Percentiles rank a stretch among this genome's conserved stretches.
Conservation (phyloP, 2,113 vertebrate species). For the Anseranas semipalmata region DNA sequence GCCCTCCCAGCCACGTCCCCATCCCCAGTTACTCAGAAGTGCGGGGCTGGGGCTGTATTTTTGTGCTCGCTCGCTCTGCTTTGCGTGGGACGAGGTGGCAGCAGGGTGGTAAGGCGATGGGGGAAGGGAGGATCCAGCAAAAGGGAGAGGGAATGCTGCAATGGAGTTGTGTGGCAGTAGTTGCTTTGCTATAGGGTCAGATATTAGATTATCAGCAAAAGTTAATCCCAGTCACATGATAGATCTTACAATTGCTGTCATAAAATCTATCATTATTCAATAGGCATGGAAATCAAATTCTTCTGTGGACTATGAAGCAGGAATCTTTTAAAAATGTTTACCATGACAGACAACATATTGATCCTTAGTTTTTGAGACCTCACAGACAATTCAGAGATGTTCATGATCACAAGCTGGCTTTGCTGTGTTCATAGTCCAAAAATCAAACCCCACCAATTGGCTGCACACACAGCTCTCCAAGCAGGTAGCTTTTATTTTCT, state of each 20-base stretch:
- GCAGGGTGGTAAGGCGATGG: neutral
- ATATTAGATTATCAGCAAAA: conserved; percentile 58
- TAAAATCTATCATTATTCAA: conserved; percentile 73
- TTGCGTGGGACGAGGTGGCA: neutral
- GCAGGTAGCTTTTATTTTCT: neutral
- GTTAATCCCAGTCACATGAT: conserved; percentile 18
- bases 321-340: conserved; percentile 50
- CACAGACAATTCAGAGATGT: neutral
- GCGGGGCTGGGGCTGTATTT: fast-evolving
- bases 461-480: neutral
- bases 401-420: neutral
- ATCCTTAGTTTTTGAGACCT: conserved; percentile 50
- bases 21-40: neutral
- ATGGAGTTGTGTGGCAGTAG: neutral
- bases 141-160: neutral
- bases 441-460: neutral
- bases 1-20: neutral
- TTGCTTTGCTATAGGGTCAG: neutral
- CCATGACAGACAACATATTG: conserved; percentile 2
- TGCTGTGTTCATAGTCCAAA: neutral
- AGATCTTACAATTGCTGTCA: conserved; percentile 62
- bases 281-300: conserved; percentile 56
- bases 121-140: neutral
- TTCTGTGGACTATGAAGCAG: conserved; percentile 39
- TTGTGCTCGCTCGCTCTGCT: fast-evolving